phyloP scores from a whole-genome alignment of 2,113 vertebrate species.

The Gnathonemus echidnorhynchus region DNA sequence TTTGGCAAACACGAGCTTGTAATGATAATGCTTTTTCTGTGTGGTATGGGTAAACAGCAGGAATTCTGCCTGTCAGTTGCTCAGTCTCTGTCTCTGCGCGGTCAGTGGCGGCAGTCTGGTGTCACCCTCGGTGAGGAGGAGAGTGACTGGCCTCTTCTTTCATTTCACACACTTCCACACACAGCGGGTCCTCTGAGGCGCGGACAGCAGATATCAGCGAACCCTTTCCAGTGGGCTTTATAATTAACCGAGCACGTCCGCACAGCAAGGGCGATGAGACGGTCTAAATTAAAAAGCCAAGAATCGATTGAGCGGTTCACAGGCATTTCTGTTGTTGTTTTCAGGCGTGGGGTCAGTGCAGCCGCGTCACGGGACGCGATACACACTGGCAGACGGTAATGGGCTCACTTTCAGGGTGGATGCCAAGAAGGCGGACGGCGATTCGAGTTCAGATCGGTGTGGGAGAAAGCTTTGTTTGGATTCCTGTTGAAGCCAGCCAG shows the following conservation, averaged over 20 bases:
- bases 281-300: not conserved
- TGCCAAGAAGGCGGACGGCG: not conserved
- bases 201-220: not conserved
- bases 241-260: not conserved
- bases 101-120: not conserved
- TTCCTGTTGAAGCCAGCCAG: not conserved
- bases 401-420: not conserved
- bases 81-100: not conserved
- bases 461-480: slow-evolving; percentile 1
- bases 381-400: not conserved
- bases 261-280: not conserved
- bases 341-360: not conserved
- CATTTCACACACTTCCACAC: not conserved
- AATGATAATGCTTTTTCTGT: not conserved
- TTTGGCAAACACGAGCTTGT: not conserved
- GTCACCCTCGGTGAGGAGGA: not conserved
- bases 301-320: not conserved
- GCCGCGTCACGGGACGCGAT: not conserved
- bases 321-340: not conserved
- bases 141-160: not conserved
- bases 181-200: not conserved
- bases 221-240: not conserved
- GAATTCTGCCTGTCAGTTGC: not conserved
- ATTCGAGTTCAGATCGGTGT: not conserved
- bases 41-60: not conserved